Evolutionary conservation across 2,888 invertebrate species (phyloP).

Genomic region (Lepidochrysops patricia): DNA sequence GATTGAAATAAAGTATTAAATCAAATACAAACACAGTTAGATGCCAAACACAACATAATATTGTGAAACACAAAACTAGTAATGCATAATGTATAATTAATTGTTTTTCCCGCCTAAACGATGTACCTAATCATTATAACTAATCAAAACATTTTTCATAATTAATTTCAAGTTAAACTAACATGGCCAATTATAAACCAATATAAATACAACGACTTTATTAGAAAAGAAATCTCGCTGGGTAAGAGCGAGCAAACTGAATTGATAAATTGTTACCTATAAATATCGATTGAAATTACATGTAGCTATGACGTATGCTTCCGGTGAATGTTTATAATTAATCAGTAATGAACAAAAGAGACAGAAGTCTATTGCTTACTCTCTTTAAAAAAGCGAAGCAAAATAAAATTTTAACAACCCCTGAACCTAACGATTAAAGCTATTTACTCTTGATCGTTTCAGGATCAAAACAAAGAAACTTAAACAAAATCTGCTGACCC

Average conservation of each 20-base stretch:
- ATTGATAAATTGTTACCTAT: not conserved
- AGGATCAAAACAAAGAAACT: too few relatives aligned
- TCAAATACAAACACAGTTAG: too few relatives aligned
- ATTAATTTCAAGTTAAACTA: not conserved
- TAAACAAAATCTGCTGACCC: too few relatives aligned
- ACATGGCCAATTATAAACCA: not conserved
- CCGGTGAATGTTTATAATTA: slow-evolving; percentile 10
- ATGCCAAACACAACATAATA: too few relatives aligned
- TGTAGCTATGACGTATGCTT: not conserved
- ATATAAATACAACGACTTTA: slow-evolving; percentile 4
- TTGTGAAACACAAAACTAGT: not conserved
- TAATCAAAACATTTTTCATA: slow-evolving; percentile 18
- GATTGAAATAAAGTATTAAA: too few relatives aligned
- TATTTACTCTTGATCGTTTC: too few relatives aligned
- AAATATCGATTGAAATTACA: not conserved
- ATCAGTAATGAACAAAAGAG: not conserved
- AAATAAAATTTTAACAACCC: too few relatives aligned
- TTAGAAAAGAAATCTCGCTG: slow-evolving; percentile 4
- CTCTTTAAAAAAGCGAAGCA: too few relatives aligned
- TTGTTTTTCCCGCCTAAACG: not conserved
- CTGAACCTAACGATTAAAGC: too few relatives aligned
- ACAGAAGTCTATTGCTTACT: not conserved
- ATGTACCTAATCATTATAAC: not conserved
- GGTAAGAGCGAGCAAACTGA: not conserved
- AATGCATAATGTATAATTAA: not conserved